Evolutionary conservation across 2,888 invertebrate genomes (phyloP).

Genomic region (Chrysopilus asiliformis): DNA sequence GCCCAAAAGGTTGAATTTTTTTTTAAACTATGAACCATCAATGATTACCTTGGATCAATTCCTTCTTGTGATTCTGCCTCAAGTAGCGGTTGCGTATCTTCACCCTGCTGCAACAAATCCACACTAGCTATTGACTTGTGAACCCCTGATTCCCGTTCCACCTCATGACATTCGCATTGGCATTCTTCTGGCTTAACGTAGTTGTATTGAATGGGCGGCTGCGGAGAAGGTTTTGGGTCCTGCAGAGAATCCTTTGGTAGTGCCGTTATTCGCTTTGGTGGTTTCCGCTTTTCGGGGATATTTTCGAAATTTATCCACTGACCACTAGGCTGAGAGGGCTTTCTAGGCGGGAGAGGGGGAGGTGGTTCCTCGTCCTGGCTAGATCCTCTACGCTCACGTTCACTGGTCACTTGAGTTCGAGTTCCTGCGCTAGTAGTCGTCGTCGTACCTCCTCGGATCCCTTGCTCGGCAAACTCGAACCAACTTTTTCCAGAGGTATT

Average conservation of each 20-base stretch:
- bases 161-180: constrained; percentile 74
- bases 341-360: constrained; percentile 38
- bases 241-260: constrained; percentile 42
- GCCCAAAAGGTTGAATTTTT: too few relatives aligned
- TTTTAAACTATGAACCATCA: neutral
- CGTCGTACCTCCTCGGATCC: constrained; percentile 29
- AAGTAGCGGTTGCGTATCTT: constrained; percentile 40
- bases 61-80: constrained; percentile 33
- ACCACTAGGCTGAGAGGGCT: constrained; percentile 27
- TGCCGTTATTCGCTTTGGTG: constrained; percentile 70
- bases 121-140: constrained; percentile 25
- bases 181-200: constrained; percentile 82
- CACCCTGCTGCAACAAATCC: constrained; percentile 30
- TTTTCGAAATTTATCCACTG: constrained; percentile 83
- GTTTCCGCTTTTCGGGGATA: constrained; percentile 67
- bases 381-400: constrained; percentile 4
- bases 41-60: constrained; percentile 27
- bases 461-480: constrained; percentile 51
- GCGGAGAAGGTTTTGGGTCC: constrained; percentile 20
- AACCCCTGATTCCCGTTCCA: constrained; percentile 27
- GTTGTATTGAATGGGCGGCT: constrained; percentile 44
- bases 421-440: constrained; percentile 31
- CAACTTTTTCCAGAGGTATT: constrained; percentile 40
- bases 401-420: constrained; percentile 7
- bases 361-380: constrained; percentile 26